Evolutionary conservation across 2,797 vertebrate species (phyloP), one percentile per base, ranked within the genome.

Genomic region (Falco novaeseelandiae): DNA sequence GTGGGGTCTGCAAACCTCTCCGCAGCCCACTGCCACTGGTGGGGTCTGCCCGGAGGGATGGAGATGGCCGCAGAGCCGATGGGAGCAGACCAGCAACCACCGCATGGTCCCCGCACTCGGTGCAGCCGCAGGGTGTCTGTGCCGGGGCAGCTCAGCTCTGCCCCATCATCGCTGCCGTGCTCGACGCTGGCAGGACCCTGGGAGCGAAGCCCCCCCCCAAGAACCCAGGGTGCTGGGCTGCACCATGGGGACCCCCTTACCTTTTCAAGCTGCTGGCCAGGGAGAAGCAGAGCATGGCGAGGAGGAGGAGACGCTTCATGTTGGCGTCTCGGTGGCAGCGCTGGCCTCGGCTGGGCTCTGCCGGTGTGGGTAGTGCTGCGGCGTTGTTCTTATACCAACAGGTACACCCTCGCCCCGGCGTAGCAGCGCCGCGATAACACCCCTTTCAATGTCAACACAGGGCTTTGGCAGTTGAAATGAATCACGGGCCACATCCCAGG

Each of bases 401-500:
- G 79, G 92, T 89, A 76, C 95, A 62, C 27, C 76, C 95, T 94
- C 70, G 44, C 87, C 95, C 92, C 32, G 44, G 12, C 26, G 89
- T 14, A 21, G 74, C 80, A 48, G 94, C 38, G 14, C 77, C 40
- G 21, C 14, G 97, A 97, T 97, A 97, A 96, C 80, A 5, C 40
- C 72, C 62, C 65, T 58, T 62, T 65, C 88, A 87, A 58, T 89
- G 97, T 96, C 98, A 98, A 98, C 78, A 97, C 4, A 5, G 57
- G 46, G 42, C 38, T 20, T 38, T 51, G 81, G 86, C 59, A 36
- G 67, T 7, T 9, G 34, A 22, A 11, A 61, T 97, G 93, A 97
- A 40, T 97, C 97, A 97, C 67, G n/a, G 67, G 48, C 66, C 88
- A 58, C 82, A 1, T 69, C 90, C 89, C 91, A 65, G 89, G 87